Percentiles rank a stretch among this genome's conserved stretches.
Conservation (phyloP, 2,888 invertebrate genomes). For the Oscheius onirici region DNA sequence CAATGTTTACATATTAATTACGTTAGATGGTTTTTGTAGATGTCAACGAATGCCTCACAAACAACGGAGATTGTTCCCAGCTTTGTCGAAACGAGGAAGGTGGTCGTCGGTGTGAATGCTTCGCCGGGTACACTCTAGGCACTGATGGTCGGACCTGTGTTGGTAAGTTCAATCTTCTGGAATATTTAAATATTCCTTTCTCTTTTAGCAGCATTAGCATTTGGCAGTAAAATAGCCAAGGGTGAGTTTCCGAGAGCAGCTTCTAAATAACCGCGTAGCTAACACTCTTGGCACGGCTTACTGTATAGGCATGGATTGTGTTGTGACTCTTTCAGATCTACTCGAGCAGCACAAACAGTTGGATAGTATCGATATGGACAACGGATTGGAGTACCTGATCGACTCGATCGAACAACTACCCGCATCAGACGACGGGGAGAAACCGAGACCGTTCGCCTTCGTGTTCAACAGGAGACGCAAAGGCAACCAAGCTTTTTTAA, state of each 20-base stretch:
- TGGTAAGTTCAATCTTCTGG: background rate
- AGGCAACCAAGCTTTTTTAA: constrained; percentile 2
- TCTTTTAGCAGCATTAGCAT: constrained; percentile 17
- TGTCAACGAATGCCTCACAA: constrained; percentile 79
- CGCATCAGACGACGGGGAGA: background rate
- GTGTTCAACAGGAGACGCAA: constrained; percentile 27
- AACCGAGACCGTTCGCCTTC: constrained; percentile 4
- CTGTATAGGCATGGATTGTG: constrained; percentile 2
- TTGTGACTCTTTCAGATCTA: constrained; percentile 27
- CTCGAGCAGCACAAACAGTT: constrained; percentile 4
- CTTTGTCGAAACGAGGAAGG: constrained; percentile 85
- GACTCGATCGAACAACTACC: constrained; percentile 23
- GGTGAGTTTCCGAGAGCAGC: constrained; percentile 1
- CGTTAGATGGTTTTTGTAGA: constrained; percentile 40
- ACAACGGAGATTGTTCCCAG: constrained; percentile 69
- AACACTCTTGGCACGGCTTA: too few species aligned
- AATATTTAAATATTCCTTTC: background rate
- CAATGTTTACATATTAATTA: too few species aligned
- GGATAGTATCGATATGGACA: constrained; percentile 14
- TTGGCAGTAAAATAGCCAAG: constrained; percentile 19
- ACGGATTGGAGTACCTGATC: constrained; percentile 12
- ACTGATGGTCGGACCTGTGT: constrained; percentile 70
- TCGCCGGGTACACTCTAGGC: constrained; percentile 68
- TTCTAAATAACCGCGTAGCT: too few species aligned
- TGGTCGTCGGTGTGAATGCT: constrained; percentile 80